A percentile compares a stretch with the other conserved stretches of the same genome.
These are phyloP conservation scores for Muschampia plurimacula DNA, from an alignment of 2,888 invertebrate species.

Conservation along the genomic window DNA sequence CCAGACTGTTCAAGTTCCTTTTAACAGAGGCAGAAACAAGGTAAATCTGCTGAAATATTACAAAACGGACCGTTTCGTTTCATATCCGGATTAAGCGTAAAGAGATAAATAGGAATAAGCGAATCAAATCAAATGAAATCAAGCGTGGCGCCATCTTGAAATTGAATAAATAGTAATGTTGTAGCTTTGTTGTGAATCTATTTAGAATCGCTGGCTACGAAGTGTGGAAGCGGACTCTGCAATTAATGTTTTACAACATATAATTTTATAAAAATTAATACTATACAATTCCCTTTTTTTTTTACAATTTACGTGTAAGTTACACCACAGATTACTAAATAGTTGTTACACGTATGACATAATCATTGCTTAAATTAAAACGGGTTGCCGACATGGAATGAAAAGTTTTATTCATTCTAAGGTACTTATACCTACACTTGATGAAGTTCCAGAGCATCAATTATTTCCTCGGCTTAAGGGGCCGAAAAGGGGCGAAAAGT, in stretches of 20 bases:
- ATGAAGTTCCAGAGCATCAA: no score
- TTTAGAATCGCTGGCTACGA: conserved; percentile 36
- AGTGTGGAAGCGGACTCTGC: conserved; percentile 24
- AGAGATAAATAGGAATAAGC: conserved; percentile 38
- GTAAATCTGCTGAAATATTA: conserved; percentile 36
- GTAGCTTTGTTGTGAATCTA: conserved; percentile 45
- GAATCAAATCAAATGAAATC: conserved; percentile 43
- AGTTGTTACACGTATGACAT: no score
- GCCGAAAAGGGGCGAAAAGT: background rate
- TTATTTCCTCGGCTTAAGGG: no score
- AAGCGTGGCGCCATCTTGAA: conserved; percentile 55
- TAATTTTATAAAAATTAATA: no score
- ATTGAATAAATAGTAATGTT: conserved; percentile 61
- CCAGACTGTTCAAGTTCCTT: conserved; percentile 35
- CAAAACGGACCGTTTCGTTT: conserved; percentile 32
- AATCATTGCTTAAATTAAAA: no score
- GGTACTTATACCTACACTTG: background rate
- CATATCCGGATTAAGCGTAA: conserved; percentile 38
- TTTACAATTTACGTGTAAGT: no score
- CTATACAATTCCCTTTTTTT: no score
- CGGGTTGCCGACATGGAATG: no score
- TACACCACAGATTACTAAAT: no score
- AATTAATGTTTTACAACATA: background rate
- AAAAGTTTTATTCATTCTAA: no score
- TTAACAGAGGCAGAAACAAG: conserved; percentile 23